Base-by-base conservation (phyloP, 92 coral and sea anemone genomes). In the Palythoa grandis region DNA sequence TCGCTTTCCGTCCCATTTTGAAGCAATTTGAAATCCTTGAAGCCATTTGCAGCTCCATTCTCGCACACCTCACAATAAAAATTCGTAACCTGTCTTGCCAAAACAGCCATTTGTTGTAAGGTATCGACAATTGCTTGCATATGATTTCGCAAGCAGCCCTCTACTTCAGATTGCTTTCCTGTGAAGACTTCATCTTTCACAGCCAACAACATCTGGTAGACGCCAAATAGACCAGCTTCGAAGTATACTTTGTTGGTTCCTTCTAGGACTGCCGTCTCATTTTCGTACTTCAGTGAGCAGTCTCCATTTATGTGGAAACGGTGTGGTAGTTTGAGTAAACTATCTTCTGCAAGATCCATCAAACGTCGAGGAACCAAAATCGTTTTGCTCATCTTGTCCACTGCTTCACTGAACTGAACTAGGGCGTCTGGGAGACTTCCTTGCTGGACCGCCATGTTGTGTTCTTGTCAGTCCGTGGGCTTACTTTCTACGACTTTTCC, bases 331-430 rank as follows among this genome's bases (percentile, higher is more conserved):
- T 66, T 47, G 22, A 70, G 17, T 20, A 66, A 67, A 52, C 43
- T 68, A 58, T 80, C 85, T 2, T 66, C 79, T 40, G 93, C 78
- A 10, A 91, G 86, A 66, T 87, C 93, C 52, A 91, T 87, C 63
- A 91, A 61, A 29, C 88, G 88, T n/a, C 85, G 87, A 4, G 93
- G 93, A 19, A 91, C 93, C 40, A 91, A 25, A 15, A 91, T 89
- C 17, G 86, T 87, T 56, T 74, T 78, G 54, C 76, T 87, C 93
- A 91, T 91, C 37, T 87, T 73, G 0, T 91, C 91, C 1, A 91
- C 86, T 22, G 93, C 91, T 83, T 87, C 83, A 6, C 82, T 77
- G 74, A 91, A 91, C 50, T 87, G 90, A 53, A 80, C 73, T 1
- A 91, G 63, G 19, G 68, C 82, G 35, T 91, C 91, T 24, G 91